phyloP scores from a whole-genome alignment of 2,888 invertebrate genomes.

The Cataglyphis albicans region DNA sequence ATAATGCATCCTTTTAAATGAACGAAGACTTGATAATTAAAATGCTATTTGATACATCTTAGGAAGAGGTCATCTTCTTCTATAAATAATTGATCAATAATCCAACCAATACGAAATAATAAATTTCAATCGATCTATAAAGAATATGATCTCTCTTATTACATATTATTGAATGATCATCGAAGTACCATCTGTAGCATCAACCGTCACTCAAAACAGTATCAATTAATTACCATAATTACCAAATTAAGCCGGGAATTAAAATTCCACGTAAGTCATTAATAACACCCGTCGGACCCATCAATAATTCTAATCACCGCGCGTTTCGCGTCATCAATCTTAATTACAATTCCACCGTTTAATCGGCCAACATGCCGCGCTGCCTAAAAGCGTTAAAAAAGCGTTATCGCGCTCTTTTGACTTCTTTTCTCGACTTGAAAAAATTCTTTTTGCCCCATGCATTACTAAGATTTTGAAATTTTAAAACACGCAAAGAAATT shows the following conservation, averaged over 20 bases:
- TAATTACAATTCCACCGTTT: conserved; percentile 50
- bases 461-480: not conserved
- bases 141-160: conserved; percentile 31
- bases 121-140: conserved; percentile 1
- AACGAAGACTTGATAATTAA: not conserved
- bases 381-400: conserved; percentile 25
- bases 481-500: not conserved
- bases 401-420: not conserved
- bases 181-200: conserved; percentile 33
- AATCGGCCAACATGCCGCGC: conserved; percentile 33
- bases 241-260: conserved; percentile 50
- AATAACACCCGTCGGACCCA: conserved; percentile 53
- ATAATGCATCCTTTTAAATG: not conserved
- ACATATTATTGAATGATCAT: conserved; percentile 42
- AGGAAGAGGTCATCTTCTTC: not conserved
- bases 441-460: not conserved
- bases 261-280: conserved; percentile 53
- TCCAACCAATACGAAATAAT: not conserved
- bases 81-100: not conserved
- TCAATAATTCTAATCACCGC: conserved; percentile 54
- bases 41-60: not conserved
- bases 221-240: conserved; percentile 55
- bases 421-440: conserved; percentile 14
- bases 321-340: conserved; percentile 51
- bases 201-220: conserved; percentile 45